These are phyloP conservation scores for Tetramorium simillimum DNA, from an alignment of 1,140 invertebrate species.

Conservation along the genomic window DNA sequence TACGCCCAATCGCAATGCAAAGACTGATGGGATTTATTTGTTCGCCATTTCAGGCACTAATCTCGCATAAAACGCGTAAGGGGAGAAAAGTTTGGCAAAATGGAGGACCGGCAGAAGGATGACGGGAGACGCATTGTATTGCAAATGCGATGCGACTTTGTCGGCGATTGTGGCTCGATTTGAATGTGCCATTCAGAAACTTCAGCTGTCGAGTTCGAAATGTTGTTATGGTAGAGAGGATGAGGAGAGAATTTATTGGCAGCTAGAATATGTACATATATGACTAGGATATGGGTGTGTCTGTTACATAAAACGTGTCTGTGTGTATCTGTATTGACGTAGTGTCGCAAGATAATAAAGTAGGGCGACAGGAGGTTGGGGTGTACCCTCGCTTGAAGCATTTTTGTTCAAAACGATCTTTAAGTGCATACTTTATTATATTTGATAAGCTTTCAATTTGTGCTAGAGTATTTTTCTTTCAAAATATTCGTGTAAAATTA, in stretches of 20 bases:
- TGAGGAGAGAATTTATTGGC: slow-evolving; percentile 62
- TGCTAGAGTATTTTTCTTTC: neutral
- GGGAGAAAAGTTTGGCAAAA: slow-evolving; percentile 27
- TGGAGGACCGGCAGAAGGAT: slow-evolving; percentile 43
- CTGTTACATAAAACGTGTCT: slow-evolving; percentile 5
- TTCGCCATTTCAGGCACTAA: slow-evolving; percentile 17
- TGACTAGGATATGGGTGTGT: neutral
- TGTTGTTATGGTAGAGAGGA: slow-evolving; percentile 34
- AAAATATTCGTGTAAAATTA: neutral
- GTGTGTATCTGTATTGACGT: slow-evolving; percentile 3
- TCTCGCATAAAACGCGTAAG: slow-evolving; percentile 29
- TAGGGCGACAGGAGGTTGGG: neutral
- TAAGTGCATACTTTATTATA: slow-evolving; percentile 32
- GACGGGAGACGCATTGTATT: slow-evolving; percentile 55
- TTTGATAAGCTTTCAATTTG: slow-evolving; percentile 42
- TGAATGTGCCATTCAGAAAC: slow-evolving; percentile 69
- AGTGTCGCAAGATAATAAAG: slow-evolving; percentile 25
- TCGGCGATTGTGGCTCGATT: slow-evolving; percentile 64
- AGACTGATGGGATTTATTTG: slow-evolving; percentile 18
- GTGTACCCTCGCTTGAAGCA: neutral
- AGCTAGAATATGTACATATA: slow-evolving; percentile 6
- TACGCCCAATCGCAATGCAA: neutral
- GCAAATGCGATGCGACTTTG: slow-evolving; percentile 68
- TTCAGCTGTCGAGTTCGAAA: slow-evolving; percentile 60
- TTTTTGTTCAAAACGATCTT: slow-evolving; percentile 39